Base-by-base conservation (phyloP, 2,888 invertebrate genomes). In the Brenthis hecate region DNA sequence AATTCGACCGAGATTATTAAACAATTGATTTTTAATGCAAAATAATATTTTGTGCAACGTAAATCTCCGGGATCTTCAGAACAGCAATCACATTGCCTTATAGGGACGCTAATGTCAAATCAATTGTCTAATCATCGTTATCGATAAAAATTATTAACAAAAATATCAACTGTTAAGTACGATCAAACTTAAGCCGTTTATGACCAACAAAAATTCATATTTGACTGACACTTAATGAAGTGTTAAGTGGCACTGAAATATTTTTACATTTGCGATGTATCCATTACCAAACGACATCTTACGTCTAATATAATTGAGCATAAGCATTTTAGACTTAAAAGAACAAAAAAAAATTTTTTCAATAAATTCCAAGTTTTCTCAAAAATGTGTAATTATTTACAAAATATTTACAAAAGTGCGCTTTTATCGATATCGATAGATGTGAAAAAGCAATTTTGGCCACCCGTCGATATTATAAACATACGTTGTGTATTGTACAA, bases 231-330 rank as follows among this genome's bases (percentile, higher is more conserved):
- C 71, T 85, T 81, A 78, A 76, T 75, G 74, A 76, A 76, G 57
- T 47, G 62, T 66, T 62, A 56, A 70, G 68, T 70, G 68, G 56
- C 70, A 72, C 70, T 60, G 48, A 72, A 71, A 56, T 61, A 73
- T 70, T 72, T 65, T 56, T 53, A 66, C 54, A 74, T 67, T 67
- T 80, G 83, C 78, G 82, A 81, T 83, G 73, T 76, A 76, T 77
- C 78, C 80, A 77, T 81, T 82, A 82, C 82, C 80, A 78, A 75
- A 77, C 75, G 78, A 77, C 76, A 77, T 78, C 86, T 88, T 88
- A 87, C 79, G 79, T 82, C 86, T 89, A 88, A 84, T 85, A 86
- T 86, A 91, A 88, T 92, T 92, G 92, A 92, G 92, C 92, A 90
- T 85, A 92, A 91, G 92, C 91, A 88, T 85, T 87, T 85, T 83